A percentile compares a stretch with the other conserved stretches of the same genome.
Evolutionary conservation across 2,888 invertebrate genomes (phyloP).

Genomic region (Aelia acuminata): DNA sequence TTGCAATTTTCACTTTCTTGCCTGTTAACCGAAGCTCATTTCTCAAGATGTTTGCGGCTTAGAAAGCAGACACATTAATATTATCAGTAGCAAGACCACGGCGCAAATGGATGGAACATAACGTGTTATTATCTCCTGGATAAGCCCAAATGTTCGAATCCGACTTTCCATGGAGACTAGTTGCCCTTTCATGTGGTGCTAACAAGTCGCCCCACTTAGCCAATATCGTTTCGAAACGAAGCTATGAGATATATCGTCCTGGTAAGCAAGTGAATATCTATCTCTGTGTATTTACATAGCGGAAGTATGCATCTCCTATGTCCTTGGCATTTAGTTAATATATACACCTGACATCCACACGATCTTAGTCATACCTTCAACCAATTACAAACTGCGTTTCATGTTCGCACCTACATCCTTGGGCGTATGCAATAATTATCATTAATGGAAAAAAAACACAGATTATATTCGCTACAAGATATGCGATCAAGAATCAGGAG

Average conservation of each 20-base stretch:
- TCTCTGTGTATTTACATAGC: constrained; percentile 5
- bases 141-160: constrained; percentile 27
- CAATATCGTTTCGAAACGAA: constrained; percentile 5
- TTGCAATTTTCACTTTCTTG: constrained; percentile 25
- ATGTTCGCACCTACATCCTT: constrained; percentile 6
- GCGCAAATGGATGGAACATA: neutral
- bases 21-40: neutral
- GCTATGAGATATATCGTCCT: neutral
- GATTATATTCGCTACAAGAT: neutral
- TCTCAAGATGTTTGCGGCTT: constrained; percentile 34
- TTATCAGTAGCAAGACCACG: constrained; percentile 8
- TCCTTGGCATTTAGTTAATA: constrained; percentile 48
- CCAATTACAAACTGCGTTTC: constrained; percentile 21
- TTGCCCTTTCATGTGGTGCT: constrained; percentile 45
- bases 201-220: constrained; percentile 36
- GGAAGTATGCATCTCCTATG: constrained; percentile 36
- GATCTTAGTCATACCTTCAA: constrained; percentile 20
- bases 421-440: neutral
- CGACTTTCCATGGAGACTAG: constrained; percentile 28
- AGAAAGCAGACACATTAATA: constrained; percentile 28
- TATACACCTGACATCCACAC: constrained; percentile 51
- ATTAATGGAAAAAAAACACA: neutral
- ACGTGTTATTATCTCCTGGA: constrained; percentile 35
- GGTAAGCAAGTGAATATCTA: constrained; percentile 18
- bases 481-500: neutral